These are phyloP conservation scores for Sitophilus oryzae DNA, from an alignment of 1,140 invertebrate species.

Conservation along the genomic window DNA sequence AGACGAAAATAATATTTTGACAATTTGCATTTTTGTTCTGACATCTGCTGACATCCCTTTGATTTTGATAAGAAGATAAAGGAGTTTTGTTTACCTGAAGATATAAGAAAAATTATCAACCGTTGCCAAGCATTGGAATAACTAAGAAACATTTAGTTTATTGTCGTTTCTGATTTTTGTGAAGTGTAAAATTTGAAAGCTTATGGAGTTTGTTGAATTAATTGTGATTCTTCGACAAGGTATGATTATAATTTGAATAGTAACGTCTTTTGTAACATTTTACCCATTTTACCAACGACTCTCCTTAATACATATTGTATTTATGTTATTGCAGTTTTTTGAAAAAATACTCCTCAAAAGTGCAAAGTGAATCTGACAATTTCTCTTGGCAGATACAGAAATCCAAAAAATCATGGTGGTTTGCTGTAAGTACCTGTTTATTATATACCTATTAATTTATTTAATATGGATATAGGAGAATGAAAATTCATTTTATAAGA, in stretches of 20 bases:
- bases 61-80: too few relatives aligned
- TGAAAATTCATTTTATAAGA: background rate
- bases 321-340: constrained; percentile 9
- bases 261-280: background rate
- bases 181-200: constrained; percentile 10
- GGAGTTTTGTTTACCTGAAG: too few relatives aligned
- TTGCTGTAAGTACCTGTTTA: constrained; percentile 16
- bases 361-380: constrained; percentile 16
- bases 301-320: background rate
- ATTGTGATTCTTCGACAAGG: constrained; percentile 14
- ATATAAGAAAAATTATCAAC: background rate
- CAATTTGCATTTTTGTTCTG: background rate
- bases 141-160: background rate
- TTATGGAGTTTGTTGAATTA: constrained; percentile 18
- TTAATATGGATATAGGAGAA: background rate
- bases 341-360: constrained; percentile 15
- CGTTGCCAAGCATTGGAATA: constrained; percentile 11
- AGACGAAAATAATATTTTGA: too few relatives aligned
- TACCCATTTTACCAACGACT: background rate
- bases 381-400: constrained; percentile 6
- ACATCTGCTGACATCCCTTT: too few relatives aligned
- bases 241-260: background rate
- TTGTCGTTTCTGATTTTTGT: constrained; percentile 14
- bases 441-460: background rate
- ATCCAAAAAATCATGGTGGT: constrained; percentile 20